Conservation (phyloP, 2,888 invertebrate species). For the Herminia tarsipennalis region DNA sequence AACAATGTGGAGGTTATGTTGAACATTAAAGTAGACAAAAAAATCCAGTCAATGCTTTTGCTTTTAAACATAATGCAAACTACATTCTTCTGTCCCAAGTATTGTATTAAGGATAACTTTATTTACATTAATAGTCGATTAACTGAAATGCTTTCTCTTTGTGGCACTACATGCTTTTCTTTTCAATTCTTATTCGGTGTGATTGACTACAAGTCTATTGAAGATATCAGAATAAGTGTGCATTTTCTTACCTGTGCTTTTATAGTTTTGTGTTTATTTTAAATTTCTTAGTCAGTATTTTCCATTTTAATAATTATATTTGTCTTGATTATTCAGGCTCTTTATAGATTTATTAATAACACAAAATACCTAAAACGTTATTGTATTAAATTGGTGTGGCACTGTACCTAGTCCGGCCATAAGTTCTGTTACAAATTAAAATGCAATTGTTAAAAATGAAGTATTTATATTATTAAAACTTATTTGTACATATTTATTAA, state of each 20-base stretch:
- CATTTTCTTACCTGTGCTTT: conserved; percentile 7
- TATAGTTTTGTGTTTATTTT: conserved; percentile 6
- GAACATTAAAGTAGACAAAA: background rate
- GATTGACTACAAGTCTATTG: background rate
- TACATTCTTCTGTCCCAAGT: conserved; percentile 13
- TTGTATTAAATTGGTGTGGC: conserved; percentile 11
- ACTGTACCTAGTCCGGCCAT: no score
- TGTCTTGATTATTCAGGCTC: conserved; percentile 23
- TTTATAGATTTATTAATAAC: conserved; percentile 13
- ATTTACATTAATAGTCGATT: conserved; percentile 7
- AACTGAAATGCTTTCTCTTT: background rate
- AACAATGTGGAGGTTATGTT: background rate
- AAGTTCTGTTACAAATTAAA: background rate
- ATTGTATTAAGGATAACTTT: conserved; percentile 8
- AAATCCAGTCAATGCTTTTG: conserved; percentile 15
- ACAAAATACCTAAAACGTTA: background rate
- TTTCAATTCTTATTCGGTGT: background rate
- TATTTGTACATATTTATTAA: no score
- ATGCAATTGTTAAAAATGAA: background rate
- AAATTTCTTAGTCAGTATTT: conserved; percentile 1
- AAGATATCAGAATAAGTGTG: background rate
- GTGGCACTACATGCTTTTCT: background rate
- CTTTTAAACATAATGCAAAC: conserved; percentile 20
- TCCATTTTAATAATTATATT: conserved; percentile 12
- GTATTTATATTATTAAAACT: background rate